Base-by-base conservation (phyloP, 2,797 vertebrate genomes). In the Steatocranus sp. region DNA sequence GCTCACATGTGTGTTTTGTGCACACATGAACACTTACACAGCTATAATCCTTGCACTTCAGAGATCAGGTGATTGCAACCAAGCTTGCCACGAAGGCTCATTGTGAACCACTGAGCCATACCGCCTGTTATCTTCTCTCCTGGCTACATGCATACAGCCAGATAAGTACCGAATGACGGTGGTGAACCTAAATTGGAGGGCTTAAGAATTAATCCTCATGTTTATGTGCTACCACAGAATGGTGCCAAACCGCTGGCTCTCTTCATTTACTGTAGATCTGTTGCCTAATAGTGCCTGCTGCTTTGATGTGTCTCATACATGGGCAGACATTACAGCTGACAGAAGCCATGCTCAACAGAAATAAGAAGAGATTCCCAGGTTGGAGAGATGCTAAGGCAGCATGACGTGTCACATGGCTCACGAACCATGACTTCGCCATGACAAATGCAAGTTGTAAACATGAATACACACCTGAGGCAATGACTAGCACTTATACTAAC, bases 151-250 rank as follows among this genome's bases (percentile, higher is more conserved):
- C 75, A 14, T 68, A 74, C 58, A 36, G 81, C 73, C 78, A 18
- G 89, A 90, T 92, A 88, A 88, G 81, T 80, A 73, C 79, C 79
- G 86, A 90, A 85, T 80, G 90, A 88, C 83, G 84, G 83, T 43
- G 32, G 87, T 85, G 91, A 91, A 91, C 88, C 87, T 76, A 73
- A 80, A 84, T 84, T 76, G 86, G 82, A 82, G 82, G 78, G 88
- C 78, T 92, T 92, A 93, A 76, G 86, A 84, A 94, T 93, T 93
- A 94, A 93, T 93, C 91, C 87, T 82, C 79, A 49, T 91, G 92
- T 91, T 89, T 88, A 89, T 88, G 78, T 82, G 76, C 76, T 25
- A 46, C 82, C 41, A 38, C 82, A 83, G 74, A 89, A 73, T 43
- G 1, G 38, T 87, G 78, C 70, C 78, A 76, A 87, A 83, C 80